Base-by-base conservation (phyloP, 53 echinoderm and acorn worm species). In the Antedon mediterranea region DNA sequence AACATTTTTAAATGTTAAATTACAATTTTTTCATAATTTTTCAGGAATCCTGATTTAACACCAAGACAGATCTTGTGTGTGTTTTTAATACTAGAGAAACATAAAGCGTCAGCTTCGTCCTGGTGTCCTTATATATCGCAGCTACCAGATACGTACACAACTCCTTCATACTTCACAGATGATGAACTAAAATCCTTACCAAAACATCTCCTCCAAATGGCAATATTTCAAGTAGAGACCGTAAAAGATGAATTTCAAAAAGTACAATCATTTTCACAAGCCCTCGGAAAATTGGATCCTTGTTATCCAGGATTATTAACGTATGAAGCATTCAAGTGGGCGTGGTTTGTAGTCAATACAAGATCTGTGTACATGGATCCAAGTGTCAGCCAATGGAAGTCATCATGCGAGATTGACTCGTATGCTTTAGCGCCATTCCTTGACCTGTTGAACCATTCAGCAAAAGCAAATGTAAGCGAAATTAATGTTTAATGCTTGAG, bases 381-480 rank as follows among this genome's bases (percentile, higher is more conserved):
- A 4, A 72, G 74, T 0, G 78, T 77, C 3, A 30, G 73, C 32
- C 30, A 72, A 29, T 72, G 34, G 29, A 71, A 85, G 18, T 57
- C 81, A 28, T 72, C 77, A 2, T 43, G 31, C 7, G 81, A 82
- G 29, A 71, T 75, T 20, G 83, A 91, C 79, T 77, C 78, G 30
- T 94, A 85, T 81, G 87, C 89, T 11, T 72, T 94, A 34, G 91
- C 85, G 57, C 94, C 94, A 18, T 89, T 89, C 30, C 73, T 94
- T 31, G 94, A 94, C 80, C 75, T 94, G 29, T 85, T 94, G 41
- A 94, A 94, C 74, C 94, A 94, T 83, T 89, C 91, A 76, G 85
- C 90, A 33, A 75, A 76, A 31, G 87, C 82, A 18, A 80, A 91
- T 82, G 94, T 94, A 76, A 84, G 78, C n/a, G n/a, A n/a, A n/a